Base-by-base conservation (phyloP, 37 sponge, comb jelly and placozoan genomes). In the Spongilla lacustris region DNA sequence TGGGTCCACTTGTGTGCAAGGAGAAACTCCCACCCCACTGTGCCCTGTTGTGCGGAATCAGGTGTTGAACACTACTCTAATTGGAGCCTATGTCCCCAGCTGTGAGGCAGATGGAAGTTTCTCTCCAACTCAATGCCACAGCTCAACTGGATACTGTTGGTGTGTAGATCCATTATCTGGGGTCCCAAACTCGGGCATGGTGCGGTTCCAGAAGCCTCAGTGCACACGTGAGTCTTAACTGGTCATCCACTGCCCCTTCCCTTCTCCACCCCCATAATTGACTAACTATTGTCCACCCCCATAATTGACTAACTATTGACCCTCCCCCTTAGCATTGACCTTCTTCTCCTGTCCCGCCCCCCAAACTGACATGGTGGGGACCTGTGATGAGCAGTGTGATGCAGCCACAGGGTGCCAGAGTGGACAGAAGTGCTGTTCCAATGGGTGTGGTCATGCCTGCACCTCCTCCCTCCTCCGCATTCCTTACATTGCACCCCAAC, bases 371-470 rank as follows among this genome's bases (percentile, higher is more conserved):
- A 35, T 48, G 6, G 76, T 34, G 0, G 90, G 86, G 12, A 38
- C 69, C 2, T 89, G 89, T 33, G 31, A 24, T 8, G 76, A 80
- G 36, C 71, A 69, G 14, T 90, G 90, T 84, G 67, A 22, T 26
- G 32, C 71, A 19, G 37, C 37, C 30, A 48, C 36, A 0, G 35
- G 31, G 22, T n/a, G 68, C 32, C 58, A 71, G 22, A 58, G 76
- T 2, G 76, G 77, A 14, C 74, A 87, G 37, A 74, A 75, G 48
- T 92, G 92, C 75, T 92, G 92, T 67, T 84, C 92, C 81, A 92
- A 92, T 88, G 88, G 92, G 41, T 92, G 92, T 84, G 92, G 92
- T 50, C 87, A 82, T 28, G 48, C 69, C 0, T 92, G 92, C 69
- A 84, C 67, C 26, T n/a, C 34, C 10, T 78, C 72, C 23, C 50